phyloP scores from a whole-genome alignment of 2,113 vertebrate genomes.

The Hypocryptadius cinnamomeus region DNA sequence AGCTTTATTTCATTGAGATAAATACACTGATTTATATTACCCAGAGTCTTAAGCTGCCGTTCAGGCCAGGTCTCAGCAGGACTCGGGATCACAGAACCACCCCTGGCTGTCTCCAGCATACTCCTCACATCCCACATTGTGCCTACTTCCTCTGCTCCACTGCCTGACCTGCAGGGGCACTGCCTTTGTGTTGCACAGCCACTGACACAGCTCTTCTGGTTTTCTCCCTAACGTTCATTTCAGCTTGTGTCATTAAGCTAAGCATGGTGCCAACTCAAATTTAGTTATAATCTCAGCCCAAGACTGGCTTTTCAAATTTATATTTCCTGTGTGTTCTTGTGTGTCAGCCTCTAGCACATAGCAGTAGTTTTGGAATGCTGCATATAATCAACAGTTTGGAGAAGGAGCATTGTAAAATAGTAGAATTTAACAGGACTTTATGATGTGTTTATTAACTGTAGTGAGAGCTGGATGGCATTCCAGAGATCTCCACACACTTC shows the following conservation, averaged over 20 bases:
- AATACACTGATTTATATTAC: neutral
- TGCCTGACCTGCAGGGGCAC: neutral
- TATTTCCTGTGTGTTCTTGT: neutral
- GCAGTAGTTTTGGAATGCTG: neutral
- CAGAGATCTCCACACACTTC: neutral
- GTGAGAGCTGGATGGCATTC: neutral
- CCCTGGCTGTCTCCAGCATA: neutral
- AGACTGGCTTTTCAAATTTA: neutral
- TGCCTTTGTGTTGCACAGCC: neutral
- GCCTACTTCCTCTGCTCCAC: neutral
- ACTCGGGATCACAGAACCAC: fast-evolving
- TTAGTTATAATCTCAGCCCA: neutral
- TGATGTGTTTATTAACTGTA: neutral
- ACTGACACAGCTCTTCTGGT: neutral
- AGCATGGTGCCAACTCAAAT: neutral
- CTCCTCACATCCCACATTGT: neutral
- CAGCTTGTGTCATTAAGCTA: neutral
- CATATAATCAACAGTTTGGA: neutral
- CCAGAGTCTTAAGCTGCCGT: neutral
- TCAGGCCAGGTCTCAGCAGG: neutral
- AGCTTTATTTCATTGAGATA: neutral
- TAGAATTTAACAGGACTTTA: neutral
- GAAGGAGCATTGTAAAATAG: neutral
- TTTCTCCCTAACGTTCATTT: neutral
- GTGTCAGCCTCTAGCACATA: neutral